Base-by-base conservation (phyloP, 2,888 invertebrate genomes). In the Caenorhabditis zanzibari region DNA sequence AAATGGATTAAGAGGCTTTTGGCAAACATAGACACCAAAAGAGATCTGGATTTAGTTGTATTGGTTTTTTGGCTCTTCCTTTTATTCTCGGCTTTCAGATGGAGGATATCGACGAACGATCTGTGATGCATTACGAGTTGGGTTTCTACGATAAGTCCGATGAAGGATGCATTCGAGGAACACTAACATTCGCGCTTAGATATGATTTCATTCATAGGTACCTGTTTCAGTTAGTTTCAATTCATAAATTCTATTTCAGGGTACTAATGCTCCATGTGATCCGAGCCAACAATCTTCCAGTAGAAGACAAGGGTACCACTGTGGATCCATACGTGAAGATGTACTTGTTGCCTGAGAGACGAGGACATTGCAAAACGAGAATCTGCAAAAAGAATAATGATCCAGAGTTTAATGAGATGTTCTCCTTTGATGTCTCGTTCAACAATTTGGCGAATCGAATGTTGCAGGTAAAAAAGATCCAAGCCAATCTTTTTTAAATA, bases 301-400 rank as follows among this genome's bases (percentile, higher is more conserved):
- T 96, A 1, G 95, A 95, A 92, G 96, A 96, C 90, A 95, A 96
- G 82, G 95, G 95, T 0, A 96, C 96, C 10, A 96, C 96, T 92
- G 96, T 96, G 83, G 96, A 96, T 93, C 96, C 96, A 0, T 96
- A 96, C 93, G 95, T 96, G 86, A 96, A 96, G 93, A 95, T 96
- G 69, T 95, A 96, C 92, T 94, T 96, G 0, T 93, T 96, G 16
- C 96, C 96, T 0, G 96, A 96, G 90, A 94, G 96, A 87, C 95
- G 96, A 93, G 95, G 96, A 93, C 96, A 96, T 93, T 96, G 95
- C 92, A 96, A 96, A 92, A 96, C 96, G 3, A 95, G 96, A 93
- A 94, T 94, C 44, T 85, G 86, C 47, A 84, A 85, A 24, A 86
- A 87, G 71, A 89, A 82, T 22, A 63, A 83, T 16, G 88, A 89